phyloP scores from a whole-genome alignment of 2,888 invertebrate genomes.

The Eupithecia dodoneata region DNA sequence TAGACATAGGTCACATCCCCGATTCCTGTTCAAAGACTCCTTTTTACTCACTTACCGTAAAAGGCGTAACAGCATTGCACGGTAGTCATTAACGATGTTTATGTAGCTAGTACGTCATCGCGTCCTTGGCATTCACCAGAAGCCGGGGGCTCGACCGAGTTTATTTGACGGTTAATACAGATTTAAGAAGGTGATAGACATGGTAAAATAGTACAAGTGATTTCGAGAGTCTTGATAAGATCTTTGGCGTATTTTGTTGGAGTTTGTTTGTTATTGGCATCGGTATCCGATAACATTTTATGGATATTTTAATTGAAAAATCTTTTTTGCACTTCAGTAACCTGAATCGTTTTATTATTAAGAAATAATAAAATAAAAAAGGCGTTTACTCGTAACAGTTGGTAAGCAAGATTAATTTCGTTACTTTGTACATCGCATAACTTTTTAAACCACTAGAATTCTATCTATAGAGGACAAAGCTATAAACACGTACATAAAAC shows the following conservation, averaged over 20 bases:
- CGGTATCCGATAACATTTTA: conserved; percentile 3
- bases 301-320: not conserved
- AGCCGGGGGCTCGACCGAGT: conserved; percentile 50
- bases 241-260: not conserved
- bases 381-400: not conserved
- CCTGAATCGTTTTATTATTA: not conserved
- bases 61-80: conserved; percentile 24
- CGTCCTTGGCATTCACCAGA: conserved; percentile 59
- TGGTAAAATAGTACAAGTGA: conserved; percentile 4
- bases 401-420: not conserved
- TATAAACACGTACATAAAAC: conserved; percentile 12
- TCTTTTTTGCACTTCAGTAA: not conserved
- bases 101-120: conserved; percentile 24
- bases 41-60: conserved; percentile 14
- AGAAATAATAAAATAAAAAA: not conserved
- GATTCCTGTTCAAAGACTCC: not conserved
- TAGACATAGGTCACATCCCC: not conserved
- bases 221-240: conserved; percentile 1
- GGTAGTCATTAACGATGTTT: conserved; percentile 31
- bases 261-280: not conserved
- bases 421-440: not conserved
- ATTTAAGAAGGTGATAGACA: conserved; percentile 28
- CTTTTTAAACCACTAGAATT: not conserved
- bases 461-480: not conserved
- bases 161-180: conserved; percentile 37